These are phyloP conservation scores for Ernsta delagoae DNA, from an alignment of 2,888 invertebrate genomes.

Conservation along the genomic window DNA sequence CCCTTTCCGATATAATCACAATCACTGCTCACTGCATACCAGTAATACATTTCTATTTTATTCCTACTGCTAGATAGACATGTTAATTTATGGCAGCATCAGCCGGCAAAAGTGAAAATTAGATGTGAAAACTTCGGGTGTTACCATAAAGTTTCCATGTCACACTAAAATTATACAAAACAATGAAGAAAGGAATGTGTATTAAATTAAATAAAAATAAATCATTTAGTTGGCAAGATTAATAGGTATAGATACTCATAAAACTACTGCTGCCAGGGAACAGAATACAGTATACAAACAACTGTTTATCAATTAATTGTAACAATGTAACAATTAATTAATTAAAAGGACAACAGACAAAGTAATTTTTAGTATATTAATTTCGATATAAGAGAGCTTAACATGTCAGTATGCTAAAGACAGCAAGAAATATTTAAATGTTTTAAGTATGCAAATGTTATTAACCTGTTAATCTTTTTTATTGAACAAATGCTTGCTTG, in stretches of 20 bases:
- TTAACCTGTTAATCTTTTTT: too few species aligned
- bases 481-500: too few species aligned
- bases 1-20: neutral
- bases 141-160: neutral
- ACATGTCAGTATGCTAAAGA: neutral
- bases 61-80: neutral
- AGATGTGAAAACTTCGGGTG: neutral
- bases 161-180: neutral
- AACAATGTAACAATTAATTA: too few species aligned
- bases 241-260: too few species aligned
- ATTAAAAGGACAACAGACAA: too few species aligned
- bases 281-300: too few species aligned
- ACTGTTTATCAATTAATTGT: too few species aligned
- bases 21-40: neutral
- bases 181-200: neutral
- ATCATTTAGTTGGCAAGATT: neutral
- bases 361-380: too few species aligned
- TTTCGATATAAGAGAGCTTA: neutral
- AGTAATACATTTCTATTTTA: neutral
- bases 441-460: neutral
- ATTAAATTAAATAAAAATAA: neutral
- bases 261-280: too few species aligned
- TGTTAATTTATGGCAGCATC: neutral
- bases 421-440: neutral
- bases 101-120: neutral